Conservation (phyloP, 2,113 vertebrate species). For the Hystrix cristata region DNA sequence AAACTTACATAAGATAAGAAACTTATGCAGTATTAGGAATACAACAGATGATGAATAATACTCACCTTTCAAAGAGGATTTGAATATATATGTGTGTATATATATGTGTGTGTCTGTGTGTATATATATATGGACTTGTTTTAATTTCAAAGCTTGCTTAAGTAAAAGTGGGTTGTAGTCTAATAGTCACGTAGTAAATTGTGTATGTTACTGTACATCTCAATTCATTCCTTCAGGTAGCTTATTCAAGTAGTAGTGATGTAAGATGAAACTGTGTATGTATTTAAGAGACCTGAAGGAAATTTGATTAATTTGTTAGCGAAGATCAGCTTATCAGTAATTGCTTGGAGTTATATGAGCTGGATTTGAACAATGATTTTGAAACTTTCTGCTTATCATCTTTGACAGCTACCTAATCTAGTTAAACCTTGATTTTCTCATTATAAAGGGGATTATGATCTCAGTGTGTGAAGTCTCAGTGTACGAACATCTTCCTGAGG, state of each 20-base stretch:
- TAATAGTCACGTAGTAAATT: background rate
- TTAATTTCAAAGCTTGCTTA: slow-evolving; percentile 40
- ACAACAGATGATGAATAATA: background rate
- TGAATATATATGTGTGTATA: background rate
- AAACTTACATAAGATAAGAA: slow-evolving; percentile 16
- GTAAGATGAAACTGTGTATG: background rate
- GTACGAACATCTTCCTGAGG: background rate
- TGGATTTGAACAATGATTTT: background rate
- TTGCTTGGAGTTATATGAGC: background rate
- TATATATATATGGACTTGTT: background rate
- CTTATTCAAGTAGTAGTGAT: slow-evolving; percentile 14
- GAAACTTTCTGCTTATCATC: background rate
- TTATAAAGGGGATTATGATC: background rate
- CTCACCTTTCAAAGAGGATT: slow-evolving; percentile 1
- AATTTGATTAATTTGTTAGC: slow-evolving; percentile 35
- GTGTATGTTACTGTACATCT: background rate
- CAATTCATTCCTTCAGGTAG: background rate
- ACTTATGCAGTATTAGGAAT: background rate
- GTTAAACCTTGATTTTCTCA: background rate
- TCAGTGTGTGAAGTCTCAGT: background rate
- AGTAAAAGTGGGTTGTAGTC: background rate
- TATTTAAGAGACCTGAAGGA: slow-evolving; percentile 2
- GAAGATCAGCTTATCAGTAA: background rate
- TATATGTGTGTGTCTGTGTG: background rate
- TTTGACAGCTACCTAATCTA: background rate